A percentile compares a stretch with the other conserved stretches of the same genome.
Evolutionary conservation across 37 sponge, comb jelly and placozoan species (phyloP).

Genomic region (Hexactinellida sp.): DNA sequence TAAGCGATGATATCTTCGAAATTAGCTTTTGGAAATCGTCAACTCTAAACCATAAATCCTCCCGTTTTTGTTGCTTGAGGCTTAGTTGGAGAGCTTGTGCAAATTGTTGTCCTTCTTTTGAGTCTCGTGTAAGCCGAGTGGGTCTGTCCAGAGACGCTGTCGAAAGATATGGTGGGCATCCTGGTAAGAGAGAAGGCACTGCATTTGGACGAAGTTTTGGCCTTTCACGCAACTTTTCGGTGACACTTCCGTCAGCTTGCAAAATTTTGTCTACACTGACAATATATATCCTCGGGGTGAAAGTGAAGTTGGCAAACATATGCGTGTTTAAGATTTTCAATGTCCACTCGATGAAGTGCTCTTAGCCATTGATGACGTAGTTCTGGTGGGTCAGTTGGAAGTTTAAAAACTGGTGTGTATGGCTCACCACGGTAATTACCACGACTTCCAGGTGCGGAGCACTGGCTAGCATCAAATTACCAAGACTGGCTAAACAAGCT

Average conservation of each 20-base stretch:
- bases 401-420: too few relatives aligned
- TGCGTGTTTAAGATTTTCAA: too few relatives aligned
- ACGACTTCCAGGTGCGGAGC: too few relatives aligned
- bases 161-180: background rate
- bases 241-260: background rate
- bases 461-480: too few relatives aligned
- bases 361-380: too few relatives aligned
- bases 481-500: too few relatives aligned
- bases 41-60: background rate
- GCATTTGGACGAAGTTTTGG: background rate
- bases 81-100: background rate
- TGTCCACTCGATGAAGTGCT: too few relatives aligned
- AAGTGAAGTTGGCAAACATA: too few relatives aligned
- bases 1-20: background rate
- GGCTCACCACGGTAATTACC: too few relatives aligned
- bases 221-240: background rate
- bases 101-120: background rate
- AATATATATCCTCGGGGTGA: too few relatives aligned
- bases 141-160: background rate
- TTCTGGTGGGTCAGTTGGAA: too few relatives aligned
- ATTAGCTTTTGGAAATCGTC: background rate
- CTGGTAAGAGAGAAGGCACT: background rate
- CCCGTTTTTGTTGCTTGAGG: background rate
- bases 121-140: background rate
- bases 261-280: background rate